Evolutionary conservation across 2,797 vertebrate species (phyloP).

Genomic region (Adrianichthys oophorus): DNA sequence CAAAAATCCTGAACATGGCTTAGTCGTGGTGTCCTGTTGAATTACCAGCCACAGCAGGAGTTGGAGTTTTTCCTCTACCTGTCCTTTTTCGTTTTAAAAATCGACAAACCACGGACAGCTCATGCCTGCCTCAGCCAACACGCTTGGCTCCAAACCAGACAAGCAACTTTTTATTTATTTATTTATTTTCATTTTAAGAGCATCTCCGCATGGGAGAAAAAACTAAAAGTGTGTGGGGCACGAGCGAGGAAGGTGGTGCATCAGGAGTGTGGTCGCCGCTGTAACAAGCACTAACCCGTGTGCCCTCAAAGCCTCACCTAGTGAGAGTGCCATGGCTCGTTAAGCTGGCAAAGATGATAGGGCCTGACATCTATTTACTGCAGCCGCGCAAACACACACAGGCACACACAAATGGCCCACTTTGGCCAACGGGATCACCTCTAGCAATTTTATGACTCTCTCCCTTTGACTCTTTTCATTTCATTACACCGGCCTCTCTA

Average conservation of each 20-base stretch:
- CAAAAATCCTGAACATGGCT: slow-evolving; percentile 20
- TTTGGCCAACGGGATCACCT: slow-evolving; percentile 63
- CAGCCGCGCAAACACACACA: slow-evolving; percentile 48
- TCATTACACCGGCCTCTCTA: slow-evolving; percentile 33
- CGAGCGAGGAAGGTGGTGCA: background rate
- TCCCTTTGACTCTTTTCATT: slow-evolving; percentile 53
- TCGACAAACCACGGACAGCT: background rate
- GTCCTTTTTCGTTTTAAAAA: slow-evolving; percentile 1
- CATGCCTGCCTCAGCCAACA: background rate
- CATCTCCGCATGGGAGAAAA: background rate
- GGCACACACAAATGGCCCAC: slow-evolving; percentile 59
- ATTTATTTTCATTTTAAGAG: slow-evolving; percentile 9
- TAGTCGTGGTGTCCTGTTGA: slow-evolving; percentile 36
- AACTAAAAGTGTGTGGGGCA: background rate
- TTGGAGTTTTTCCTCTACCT: slow-evolving; percentile 17
- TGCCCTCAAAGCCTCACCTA: slow-evolving; percentile 55
- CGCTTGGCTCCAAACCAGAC: background rate
- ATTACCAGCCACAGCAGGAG: slow-evolving; percentile 29
- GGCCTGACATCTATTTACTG: slow-evolving; percentile 67
- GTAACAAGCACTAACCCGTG: slow-evolving; percentile 50
- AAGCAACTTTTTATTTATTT: background rate
- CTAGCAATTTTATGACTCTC: slow-evolving; percentile 52
- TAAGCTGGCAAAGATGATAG: slow-evolving; percentile 62
- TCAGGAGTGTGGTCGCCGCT: slow-evolving; percentile 9
- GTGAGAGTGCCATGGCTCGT: slow-evolving; percentile 61